Evolutionary conservation across 2,888 invertebrate genomes (phyloP).

Genomic region (Nomada ruficornis): DNA sequence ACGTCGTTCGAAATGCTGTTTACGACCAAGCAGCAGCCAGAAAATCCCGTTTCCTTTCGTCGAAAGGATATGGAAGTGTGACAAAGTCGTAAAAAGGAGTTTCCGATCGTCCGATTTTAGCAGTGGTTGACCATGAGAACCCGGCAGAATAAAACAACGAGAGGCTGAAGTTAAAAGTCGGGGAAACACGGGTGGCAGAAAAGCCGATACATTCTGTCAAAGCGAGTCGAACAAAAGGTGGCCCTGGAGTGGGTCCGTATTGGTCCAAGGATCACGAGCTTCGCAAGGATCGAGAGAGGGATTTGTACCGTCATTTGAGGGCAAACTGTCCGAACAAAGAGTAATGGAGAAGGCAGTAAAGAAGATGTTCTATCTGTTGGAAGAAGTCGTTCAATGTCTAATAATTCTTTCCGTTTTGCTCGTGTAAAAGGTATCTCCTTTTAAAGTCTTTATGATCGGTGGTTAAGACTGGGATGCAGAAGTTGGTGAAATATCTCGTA

Average conservation of each 20-base stretch:
- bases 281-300: conserved; percentile 44
- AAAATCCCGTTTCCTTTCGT: conserved; percentile 13
- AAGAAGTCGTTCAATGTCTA: background rate
- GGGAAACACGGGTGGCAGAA: conserved; percentile 49
- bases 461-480: no score
- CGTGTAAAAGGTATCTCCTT: background rate
- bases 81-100: conserved; percentile 34
- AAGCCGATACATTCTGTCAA: conserved; percentile 48
- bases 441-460: no score
- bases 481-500: no score
- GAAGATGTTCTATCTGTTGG: background rate
- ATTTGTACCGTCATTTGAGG: conserved; percentile 47
- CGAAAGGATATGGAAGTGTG: conserved; percentile 26
- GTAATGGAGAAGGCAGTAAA: background rate
- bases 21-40: background rate
- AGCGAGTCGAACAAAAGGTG: conserved; percentile 61
- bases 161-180: conserved; percentile 56
- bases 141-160: conserved; percentile 51
- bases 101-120: conserved; percentile 48
- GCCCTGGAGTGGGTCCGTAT: conserved; percentile 49
- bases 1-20: background rate
- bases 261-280: conserved; percentile 54
- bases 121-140: conserved; percentile 41
- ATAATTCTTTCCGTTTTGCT: background rate
- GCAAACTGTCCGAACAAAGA: conserved; percentile 32